Conservation (phyloP, 2,888 invertebrate species). For the Cotesia congregata region DNA sequence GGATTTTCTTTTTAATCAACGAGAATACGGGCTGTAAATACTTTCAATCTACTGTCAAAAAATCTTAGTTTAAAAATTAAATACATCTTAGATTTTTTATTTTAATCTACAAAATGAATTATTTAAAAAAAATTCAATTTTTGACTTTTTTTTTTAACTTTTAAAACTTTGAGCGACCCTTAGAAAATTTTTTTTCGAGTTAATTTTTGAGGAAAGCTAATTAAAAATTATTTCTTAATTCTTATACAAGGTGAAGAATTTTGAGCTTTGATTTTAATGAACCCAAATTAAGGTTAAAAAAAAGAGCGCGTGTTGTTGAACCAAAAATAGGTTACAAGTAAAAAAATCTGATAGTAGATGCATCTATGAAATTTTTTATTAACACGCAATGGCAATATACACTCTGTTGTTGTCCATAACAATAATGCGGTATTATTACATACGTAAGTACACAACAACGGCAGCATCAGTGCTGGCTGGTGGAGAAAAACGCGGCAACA, state of each 20-base stretch:
- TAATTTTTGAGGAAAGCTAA: too few species aligned
- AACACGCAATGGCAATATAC: constrained; percentile 3
- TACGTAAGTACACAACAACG: background rate
- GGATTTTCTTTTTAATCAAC: background rate
- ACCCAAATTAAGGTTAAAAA: background rate
- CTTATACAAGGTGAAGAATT: too few species aligned
- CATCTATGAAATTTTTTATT: background rate
- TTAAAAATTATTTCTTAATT: too few species aligned
- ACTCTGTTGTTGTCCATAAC: background rate
- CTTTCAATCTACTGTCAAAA: too few species aligned
- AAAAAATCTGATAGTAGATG: background rate
- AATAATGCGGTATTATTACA: background rate
- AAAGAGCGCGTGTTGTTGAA: background rate
- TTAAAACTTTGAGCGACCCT: too few species aligned
- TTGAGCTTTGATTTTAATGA: too few species aligned
- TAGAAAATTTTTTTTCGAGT: too few species aligned
- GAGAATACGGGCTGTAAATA: background rate
- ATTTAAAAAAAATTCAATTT: too few species aligned
- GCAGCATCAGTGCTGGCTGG: background rate
- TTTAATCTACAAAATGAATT: too few species aligned
- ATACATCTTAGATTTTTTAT: too few species aligned
- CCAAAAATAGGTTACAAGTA: background rate
- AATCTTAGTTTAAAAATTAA: too few species aligned
- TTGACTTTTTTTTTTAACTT: too few species aligned
- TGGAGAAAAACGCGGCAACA: background rate